A percentile compares a stretch with the other conserved stretches of the same genome.
These are phyloP conservation scores for Ctena decussata DNA, from an alignment of 2,888 invertebrate genomes.

Conservation along the genomic window DNA sequence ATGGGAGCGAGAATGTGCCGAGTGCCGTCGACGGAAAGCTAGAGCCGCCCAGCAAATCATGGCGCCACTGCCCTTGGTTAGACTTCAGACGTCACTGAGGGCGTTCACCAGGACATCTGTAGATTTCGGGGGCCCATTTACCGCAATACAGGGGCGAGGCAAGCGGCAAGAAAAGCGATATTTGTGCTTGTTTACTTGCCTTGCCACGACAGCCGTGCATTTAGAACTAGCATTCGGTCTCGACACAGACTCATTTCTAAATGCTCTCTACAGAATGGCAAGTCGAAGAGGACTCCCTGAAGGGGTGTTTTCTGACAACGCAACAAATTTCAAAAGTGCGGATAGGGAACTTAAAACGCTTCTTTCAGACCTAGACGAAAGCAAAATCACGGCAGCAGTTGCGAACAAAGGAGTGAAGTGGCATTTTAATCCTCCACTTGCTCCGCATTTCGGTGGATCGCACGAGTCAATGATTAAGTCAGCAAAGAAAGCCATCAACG, in stretches of 20 bases:
- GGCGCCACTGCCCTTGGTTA: slow-evolving; percentile 44
- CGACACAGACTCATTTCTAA: neutral
- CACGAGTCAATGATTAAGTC: slow-evolving; percentile 61
- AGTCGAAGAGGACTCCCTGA: slow-evolving; percentile 51
- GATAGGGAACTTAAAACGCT: neutral
- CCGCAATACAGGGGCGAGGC: neutral
- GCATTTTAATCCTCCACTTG: neutral
- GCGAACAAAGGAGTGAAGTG: neutral
- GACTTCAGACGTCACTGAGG: slow-evolving; percentile 3
- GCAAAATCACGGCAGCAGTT: slow-evolving; percentile 52
- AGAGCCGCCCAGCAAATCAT: slow-evolving; percentile 33
- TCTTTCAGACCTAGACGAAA: neutral
- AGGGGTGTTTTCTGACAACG: slow-evolving; percentile 55
- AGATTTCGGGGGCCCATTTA: slow-evolving; percentile 52
- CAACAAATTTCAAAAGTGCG: neutral
- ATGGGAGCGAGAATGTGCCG: slow-evolving; percentile 49
- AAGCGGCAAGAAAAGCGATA: slow-evolving; percentile 51
- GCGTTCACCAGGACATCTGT: slow-evolving; percentile 16
- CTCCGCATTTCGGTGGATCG: slow-evolving; percentile 47
- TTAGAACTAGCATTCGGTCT: slow-evolving; percentile 20
- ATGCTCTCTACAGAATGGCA: slow-evolving; percentile 33
- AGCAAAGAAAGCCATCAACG: slow-evolving; percentile 62
- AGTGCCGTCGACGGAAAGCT: slow-evolving; percentile 30
- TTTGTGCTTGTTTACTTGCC: slow-evolving; percentile 64
- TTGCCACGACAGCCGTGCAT: slow-evolving; percentile 54